Base-by-base conservation (phyloP, 2,797 vertebrate species). In the Eupleurogrammus muticus region DNA sequence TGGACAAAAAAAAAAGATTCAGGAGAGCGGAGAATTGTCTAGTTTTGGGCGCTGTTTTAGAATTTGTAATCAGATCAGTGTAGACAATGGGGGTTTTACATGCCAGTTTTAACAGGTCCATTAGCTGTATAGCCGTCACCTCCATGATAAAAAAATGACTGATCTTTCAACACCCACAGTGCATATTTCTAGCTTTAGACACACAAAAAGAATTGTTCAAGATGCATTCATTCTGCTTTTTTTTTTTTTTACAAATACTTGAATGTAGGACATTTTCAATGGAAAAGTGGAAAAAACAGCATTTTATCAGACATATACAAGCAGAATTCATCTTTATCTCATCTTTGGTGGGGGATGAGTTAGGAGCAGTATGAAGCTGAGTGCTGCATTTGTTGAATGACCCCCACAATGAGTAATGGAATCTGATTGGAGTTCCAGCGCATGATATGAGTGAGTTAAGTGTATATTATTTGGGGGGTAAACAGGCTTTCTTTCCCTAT, bases 391-490 rank as follows among this genome's bases (percentile, higher is more conserved):
- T 66, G 52, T 47, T 24, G 52, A 75, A 66, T 67, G n/a, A 67
- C 11, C 11, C 51, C 1, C 55, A 73, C 56, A 59, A 62, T 54
- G 28, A 49, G 9, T 71, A 21, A 64, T 73, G 42, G 23, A 28
- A 32, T 73, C 62, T 23, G 34, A 58, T 66, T 51, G 47, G 36
- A 56, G 65, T 79, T 75, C 64, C 55, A 48, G 63, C 73, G 54
- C 24, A 48, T 44, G 20, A 6, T 54, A 49, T 59, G 77, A 69
- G 46, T 70, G 61, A 79, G 76, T 79, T 66, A 71, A 70, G 67
- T 56, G 62, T 72, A 67, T 55, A 75, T 80, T 42, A 56, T 82
- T 74, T 77, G 35, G 14, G 60, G 40, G n/a, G 50, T 72, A 77
- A 67, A 64, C 24, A 53, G 10, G 13, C 40, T 38, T 49, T 67